Conservation (phyloP, 2,113 vertebrate species). For the Rhea pennata region DNA sequence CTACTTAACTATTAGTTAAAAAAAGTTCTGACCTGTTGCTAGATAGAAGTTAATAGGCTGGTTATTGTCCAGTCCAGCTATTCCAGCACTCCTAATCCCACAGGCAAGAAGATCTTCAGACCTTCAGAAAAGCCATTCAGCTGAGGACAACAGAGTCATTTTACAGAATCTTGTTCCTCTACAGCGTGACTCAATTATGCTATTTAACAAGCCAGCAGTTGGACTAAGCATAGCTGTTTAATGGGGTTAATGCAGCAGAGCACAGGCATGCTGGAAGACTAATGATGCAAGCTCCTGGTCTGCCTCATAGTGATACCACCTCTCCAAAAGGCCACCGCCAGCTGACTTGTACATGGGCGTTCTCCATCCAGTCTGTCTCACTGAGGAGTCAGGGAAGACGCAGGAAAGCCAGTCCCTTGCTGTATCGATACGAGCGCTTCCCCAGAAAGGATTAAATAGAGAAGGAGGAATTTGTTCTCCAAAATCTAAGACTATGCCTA, state of each 20-base stretch:
- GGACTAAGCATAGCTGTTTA: neutral
- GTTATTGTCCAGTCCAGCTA: neutral
- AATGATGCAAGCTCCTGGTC: neutral
- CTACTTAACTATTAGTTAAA: neutral
- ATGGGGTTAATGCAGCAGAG: neutral
- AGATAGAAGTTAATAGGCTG: neutral
- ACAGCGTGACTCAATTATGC: neutral
- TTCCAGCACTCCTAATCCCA: neutral
- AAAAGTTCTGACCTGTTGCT: neutral
- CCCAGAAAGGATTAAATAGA: neutral
- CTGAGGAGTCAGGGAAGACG: neutral
- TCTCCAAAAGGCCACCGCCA: neutral
- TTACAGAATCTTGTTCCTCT: neutral
- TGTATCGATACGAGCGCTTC: neutral
- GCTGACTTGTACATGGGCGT: neutral
- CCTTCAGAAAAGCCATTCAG: neutral
- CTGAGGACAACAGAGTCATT: neutral
- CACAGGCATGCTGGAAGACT: neutral
- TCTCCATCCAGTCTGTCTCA: neutral
- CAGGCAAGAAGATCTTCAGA: neutral
- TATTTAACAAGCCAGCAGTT: neutral
- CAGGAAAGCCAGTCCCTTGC: neutral
- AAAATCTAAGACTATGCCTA: neutral
- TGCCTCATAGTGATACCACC: neutral
- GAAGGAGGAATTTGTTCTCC: neutral